These are phyloP conservation scores for Anoplophora glabripennis DNA, from an alignment of 1,140 invertebrate species.

Conservation along the genomic window DNA sequence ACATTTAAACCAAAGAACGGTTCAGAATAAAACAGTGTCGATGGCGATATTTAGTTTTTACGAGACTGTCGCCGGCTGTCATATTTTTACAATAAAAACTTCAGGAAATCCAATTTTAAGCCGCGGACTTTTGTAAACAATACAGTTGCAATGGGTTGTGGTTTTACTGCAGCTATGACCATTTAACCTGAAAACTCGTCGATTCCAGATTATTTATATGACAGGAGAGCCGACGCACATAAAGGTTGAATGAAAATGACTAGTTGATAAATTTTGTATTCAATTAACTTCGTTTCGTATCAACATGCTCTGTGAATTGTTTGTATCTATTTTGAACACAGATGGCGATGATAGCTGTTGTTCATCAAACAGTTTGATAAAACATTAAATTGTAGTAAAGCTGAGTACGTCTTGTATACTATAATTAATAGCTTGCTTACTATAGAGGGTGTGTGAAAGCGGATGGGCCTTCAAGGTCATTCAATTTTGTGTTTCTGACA, in stretches of 20 bases:
- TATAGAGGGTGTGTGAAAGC: no score
- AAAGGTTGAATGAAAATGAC: conserved; percentile 3
- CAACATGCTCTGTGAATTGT: no score
- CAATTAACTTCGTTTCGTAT: no score
- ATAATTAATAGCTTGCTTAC: no score
- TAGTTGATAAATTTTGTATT: conserved; percentile 2
- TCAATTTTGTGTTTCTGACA: no score
- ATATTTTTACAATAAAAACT: conserved; percentile 5
- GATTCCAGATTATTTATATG: conserved; percentile 9
- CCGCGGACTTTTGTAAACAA: conserved; percentile 6
- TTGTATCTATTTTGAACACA: no score
- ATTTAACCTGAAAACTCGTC: conserved; percentile 2
- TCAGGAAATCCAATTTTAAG: conserved; percentile 4
- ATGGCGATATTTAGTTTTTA: not conserved
- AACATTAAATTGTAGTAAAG: no score
- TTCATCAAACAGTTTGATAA: no score
- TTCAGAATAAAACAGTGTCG: not conserved
- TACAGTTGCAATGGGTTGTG: not conserved
- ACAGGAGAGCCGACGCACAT: not conserved
- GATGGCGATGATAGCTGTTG: no score
- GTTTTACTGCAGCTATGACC: not conserved
- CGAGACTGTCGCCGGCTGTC: not conserved
- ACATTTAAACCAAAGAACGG: no score
- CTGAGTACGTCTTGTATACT: no score
- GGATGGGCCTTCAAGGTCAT: no score